Conservation (phyloP, 1,140 invertebrate genomes). For the Hetaerina americana region DNA sequence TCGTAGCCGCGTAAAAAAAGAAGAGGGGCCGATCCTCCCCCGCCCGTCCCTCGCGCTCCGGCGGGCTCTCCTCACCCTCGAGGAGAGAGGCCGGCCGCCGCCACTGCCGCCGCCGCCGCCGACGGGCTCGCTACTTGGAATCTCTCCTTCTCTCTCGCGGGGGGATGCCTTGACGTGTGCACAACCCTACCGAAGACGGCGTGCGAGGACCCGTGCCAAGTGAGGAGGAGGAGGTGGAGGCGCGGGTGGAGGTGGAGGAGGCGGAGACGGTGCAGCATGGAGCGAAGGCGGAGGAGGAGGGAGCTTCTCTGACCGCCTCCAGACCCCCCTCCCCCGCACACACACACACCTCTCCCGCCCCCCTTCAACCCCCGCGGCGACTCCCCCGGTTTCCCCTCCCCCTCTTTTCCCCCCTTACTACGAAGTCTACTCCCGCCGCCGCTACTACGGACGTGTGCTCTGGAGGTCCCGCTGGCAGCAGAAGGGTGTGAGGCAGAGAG, state of each 20-base stretch:
- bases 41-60: too few species aligned
- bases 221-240: not conserved
- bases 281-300: not conserved
- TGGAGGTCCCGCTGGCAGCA: too few species aligned
- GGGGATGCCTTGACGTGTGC: not conserved
- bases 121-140: not conserved
- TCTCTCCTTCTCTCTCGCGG: too few species aligned
- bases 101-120: not conserved
- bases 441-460: too few species aligned
- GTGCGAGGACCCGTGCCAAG: not conserved
- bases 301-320: not conserved
- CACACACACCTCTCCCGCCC: too few species aligned
- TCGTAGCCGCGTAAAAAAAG: not conserved
- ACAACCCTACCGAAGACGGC: not conserved
- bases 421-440: too few species aligned
- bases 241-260: not conserved
- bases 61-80: not conserved
- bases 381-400: too few species aligned
- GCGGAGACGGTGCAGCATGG: not conserved
- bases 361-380: too few species aligned
- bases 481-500: too few species aligned
- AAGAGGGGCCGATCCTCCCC: not conserved
- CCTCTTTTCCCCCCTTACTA: too few species aligned
- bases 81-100: too few species aligned
- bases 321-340: too few species aligned